Conservation (phyloP, 2,888 invertebrate species). For the Sinohyriopsis cumingii region DNA sequence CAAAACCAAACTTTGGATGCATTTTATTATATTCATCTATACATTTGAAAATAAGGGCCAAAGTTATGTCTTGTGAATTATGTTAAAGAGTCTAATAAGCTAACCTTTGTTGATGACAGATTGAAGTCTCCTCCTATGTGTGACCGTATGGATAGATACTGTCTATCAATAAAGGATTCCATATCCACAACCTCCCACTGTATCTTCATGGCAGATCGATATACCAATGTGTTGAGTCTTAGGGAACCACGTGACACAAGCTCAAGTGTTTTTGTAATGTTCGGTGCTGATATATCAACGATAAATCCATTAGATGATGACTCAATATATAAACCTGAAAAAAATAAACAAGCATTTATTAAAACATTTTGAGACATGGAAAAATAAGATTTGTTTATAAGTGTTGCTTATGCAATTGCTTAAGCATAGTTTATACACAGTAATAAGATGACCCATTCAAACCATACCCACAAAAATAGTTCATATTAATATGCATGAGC, state of each 20-base stretch:
- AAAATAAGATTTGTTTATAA: no score
- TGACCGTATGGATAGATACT: slow-evolving; percentile 23
- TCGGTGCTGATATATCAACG: slow-evolving; percentile 18
- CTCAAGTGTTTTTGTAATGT: slow-evolving; percentile 5
- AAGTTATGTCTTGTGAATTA: no score
- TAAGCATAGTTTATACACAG: no score
- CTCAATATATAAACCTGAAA: slow-evolving; percentile 19
- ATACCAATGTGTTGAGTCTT: slow-evolving; percentile 7
- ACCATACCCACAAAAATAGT: no score
- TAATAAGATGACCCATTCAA: no score
- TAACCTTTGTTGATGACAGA: slow-evolving; percentile 11
- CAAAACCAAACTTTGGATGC: no score
- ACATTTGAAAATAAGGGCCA: no score
- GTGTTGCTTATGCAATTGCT: no score
- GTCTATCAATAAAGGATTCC: slow-evolving; percentile 23
- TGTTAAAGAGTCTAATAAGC: background rate
- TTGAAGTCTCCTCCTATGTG: slow-evolving; percentile 28
- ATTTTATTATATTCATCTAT: no score
- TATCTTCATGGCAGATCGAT: slow-evolving; percentile 18
- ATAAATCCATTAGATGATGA: slow-evolving; percentile 26
- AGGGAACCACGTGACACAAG: slow-evolving; percentile 4
- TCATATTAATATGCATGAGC: no score
- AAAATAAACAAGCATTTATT: no score
- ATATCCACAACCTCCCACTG: slow-evolving; percentile 17
- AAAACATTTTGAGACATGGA: no score